Percentiles rank a stretch among this genome's conserved stretches.
Evolutionary conservation across 2,888 invertebrate genomes (phyloP).

Genomic region (Trissolcus japonicus): DNA sequence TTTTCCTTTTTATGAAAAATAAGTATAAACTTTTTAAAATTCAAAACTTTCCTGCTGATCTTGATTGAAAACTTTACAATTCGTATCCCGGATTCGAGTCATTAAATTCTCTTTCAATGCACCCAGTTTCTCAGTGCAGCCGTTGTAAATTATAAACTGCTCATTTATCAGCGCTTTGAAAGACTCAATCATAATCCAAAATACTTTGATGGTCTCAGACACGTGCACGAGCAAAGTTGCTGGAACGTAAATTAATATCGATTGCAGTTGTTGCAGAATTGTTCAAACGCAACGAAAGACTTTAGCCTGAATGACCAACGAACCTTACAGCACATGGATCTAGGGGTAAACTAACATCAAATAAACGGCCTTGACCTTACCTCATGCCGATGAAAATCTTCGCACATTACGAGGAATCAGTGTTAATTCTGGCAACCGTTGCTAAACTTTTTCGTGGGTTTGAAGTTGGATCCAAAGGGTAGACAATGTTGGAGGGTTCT

Average conservation of each 20-base stretch:
- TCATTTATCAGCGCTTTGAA: conserved; percentile 3
- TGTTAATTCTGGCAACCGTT: not conserved
- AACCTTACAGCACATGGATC: not conserved
- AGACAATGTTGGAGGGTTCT: conserved; percentile 4
- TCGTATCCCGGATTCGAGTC: not conserved
- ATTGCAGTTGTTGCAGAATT: not conserved
- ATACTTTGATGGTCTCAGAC: not conserved
- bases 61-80: not conserved
- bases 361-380: conserved; percentile 38
- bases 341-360: conserved; percentile 4
- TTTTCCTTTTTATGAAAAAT: no score
- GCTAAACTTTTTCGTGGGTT: not conserved
- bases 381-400: conserved; percentile 34
- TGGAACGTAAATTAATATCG: conserved; percentile 3
- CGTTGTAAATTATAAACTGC: conserved; percentile 1
- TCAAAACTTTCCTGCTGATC: no score
- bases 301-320: conserved; percentile 11
- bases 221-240: not conserved
- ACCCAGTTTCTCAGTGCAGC: no score
- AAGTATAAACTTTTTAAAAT: no score
- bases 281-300: conserved; percentile 3
- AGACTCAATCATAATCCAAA: conserved; percentile 4
- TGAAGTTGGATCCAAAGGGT: conserved; percentile 5
- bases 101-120: no score
- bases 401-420: conserved; percentile 17